Conservation (phyloP, 2,113 vertebrate genomes). For the Terrapene triunguis region DNA sequence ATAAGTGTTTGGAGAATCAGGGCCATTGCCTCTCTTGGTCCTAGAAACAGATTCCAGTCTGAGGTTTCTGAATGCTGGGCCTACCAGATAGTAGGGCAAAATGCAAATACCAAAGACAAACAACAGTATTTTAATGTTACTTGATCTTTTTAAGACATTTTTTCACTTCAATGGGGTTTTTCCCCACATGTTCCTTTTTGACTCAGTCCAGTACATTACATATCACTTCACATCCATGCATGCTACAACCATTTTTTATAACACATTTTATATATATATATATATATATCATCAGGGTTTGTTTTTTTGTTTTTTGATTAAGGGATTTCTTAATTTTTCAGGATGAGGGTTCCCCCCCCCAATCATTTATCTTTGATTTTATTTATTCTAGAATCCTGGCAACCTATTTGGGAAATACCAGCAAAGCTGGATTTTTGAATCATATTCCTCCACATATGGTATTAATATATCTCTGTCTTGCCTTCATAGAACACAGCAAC, state of each 20-base stretch:
- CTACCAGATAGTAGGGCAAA: constrained; percentile 5
- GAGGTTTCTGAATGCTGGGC: background rate
- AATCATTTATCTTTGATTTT: constrained; percentile 69
- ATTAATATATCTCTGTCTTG: constrained; percentile 78
- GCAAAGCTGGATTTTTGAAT: constrained; percentile 75
- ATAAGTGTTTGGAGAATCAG: background rate
- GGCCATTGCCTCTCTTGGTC: background rate
- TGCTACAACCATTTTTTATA: background rate
- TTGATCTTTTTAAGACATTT: background rate
- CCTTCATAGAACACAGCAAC: constrained; percentile 76
- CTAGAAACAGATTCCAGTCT: constrained; percentile 3
- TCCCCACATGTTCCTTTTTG: background rate
- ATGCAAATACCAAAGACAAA: constrained; percentile 13
- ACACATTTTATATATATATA: background rate
- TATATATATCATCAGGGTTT: background rate
- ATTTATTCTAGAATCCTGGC: constrained; percentile 72
- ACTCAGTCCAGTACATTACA: background rate
- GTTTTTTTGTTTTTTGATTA: constrained; percentile 35
- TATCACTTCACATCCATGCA: background rate
- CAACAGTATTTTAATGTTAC: background rate
- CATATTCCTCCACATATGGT: constrained; percentile 74
- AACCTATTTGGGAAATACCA: constrained; percentile 74
- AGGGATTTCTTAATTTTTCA: constrained; percentile 54
- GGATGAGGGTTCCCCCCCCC: background rate
- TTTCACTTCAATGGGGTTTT: constrained; percentile 1